Evolutionary conservation across 92 coral and sea anemone genomes (phyloP).

Genomic region (Micromussa lordhowensis): DNA sequence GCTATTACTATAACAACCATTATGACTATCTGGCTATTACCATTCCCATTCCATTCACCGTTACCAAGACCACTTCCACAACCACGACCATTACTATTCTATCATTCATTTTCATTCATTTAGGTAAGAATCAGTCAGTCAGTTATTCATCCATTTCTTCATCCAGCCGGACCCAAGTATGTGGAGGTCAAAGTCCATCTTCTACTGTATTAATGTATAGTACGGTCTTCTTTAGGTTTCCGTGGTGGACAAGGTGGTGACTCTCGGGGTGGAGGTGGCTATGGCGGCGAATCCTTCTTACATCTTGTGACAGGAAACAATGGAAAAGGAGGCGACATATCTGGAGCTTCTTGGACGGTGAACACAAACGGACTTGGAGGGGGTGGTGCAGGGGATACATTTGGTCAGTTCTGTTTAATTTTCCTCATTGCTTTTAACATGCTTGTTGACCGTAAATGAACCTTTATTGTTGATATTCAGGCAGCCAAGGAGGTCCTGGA

Average conservation of each 20-base stretch:
- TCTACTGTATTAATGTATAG: not conserved
- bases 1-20: too few species aligned
- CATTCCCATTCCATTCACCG: too few species aligned
- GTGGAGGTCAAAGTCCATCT: not conserved
- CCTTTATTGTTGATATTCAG: not conserved
- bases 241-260: conserved; percentile 74
- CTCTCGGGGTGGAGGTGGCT: conserved; percentile 76
- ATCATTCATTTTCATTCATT: too few species aligned
- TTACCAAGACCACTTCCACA: too few species aligned
- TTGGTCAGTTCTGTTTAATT: conserved; percentile 2
- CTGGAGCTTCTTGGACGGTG: conserved; percentile 10
- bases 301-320: conserved; percentile 20
- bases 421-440: not conserved
- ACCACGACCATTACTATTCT: too few species aligned
- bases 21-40: too few species aligned
- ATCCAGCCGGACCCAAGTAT: too few species aligned
- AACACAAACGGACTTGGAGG: conserved; percentile 41
- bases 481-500: conserved; percentile 71
- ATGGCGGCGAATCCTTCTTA: conserved; percentile 71
- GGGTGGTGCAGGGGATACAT: conserved; percentile 53
- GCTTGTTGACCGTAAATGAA: not conserved
- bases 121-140: too few species aligned
- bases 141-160: too few species aligned
- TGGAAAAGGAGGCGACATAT: conserved; percentile 60
- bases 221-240: conserved; percentile 32